These are phyloP conservation scores for Ferrisia virgata DNA, from an alignment of 2,888 invertebrate species.

Conservation along the genomic window DNA sequence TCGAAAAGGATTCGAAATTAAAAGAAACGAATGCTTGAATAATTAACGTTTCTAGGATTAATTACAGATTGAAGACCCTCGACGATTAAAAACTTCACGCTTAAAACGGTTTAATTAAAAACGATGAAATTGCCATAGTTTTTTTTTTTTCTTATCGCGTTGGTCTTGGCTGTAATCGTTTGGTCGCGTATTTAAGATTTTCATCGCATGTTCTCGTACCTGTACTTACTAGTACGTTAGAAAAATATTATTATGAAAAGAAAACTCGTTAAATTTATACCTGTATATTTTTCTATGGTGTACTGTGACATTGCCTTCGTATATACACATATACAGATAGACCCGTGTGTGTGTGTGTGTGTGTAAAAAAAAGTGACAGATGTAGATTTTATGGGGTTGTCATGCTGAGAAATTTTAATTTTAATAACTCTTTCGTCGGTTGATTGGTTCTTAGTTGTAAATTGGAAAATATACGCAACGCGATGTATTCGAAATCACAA, in stretches of 20 bases:
- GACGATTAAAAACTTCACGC: slow-evolving; percentile 36
- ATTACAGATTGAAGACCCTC: slow-evolving; percentile 41
- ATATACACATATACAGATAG: not conserved
- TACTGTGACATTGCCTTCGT: no score
- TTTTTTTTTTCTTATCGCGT: not conserved
- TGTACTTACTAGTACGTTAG: no score
- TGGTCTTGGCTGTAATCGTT: not conserved
- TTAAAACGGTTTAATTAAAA: slow-evolving; percentile 41
- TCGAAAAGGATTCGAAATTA: not conserved
- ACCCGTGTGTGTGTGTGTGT: not conserved
- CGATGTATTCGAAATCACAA: not conserved
- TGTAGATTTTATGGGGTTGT: slow-evolving; percentile 3
- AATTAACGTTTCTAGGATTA: slow-evolving; percentile 38
- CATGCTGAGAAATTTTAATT: slow-evolving; percentile 17
- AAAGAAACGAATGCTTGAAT: slow-evolving; percentile 37
- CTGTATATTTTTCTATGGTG: no score
- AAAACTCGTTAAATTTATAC: not conserved
- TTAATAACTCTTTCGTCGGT: slow-evolving; percentile 1
- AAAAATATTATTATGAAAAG: not conserved
- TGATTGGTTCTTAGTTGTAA: not conserved
- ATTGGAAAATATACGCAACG: not conserved
- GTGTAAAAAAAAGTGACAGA: not conserved
- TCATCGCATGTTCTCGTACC: not conserved
- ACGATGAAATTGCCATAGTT: slow-evolving; percentile 20
- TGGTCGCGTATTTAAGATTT: not conserved